Percentiles rank a stretch among this genome's conserved stretches.
phyloP scores from a whole-genome alignment of 2,888 invertebrate genomes.

The Euphydryas editha region DNA sequence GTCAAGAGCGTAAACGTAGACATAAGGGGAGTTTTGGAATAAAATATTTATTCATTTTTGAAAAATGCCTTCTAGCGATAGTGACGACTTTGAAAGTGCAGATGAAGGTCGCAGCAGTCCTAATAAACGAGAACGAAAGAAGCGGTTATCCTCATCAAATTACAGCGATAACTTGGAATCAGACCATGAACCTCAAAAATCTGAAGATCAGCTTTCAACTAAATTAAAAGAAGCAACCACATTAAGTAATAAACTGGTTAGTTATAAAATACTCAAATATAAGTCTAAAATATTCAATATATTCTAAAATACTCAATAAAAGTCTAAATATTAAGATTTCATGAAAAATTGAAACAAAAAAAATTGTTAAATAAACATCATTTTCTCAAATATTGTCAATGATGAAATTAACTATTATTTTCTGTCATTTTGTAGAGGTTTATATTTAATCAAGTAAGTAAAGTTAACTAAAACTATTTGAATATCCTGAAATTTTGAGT shows the following conservation, averaged over 20 bases:
- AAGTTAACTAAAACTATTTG: too few species aligned
- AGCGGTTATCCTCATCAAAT: constrained; percentile 70
- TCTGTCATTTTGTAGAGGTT: too few species aligned
- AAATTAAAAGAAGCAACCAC: constrained; percentile 23
- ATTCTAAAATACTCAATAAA: too few species aligned
- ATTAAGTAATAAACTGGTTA: constrained; percentile 18
- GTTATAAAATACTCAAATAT: neutral
- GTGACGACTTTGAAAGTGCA: constrained; percentile 90
- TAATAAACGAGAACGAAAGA: constrained; percentile 66
- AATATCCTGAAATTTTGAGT: too few species aligned
- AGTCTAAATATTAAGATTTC: too few species aligned
- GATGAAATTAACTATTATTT: too few species aligned
- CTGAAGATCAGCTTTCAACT: constrained; percentile 21
- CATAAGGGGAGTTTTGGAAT: constrained; percentile 9
- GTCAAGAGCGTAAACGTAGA: constrained; percentile 42
- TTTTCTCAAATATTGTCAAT: too few species aligned
- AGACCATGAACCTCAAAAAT: constrained; percentile 51
- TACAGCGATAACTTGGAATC: constrained; percentile 69
- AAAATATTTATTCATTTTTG: constrained; percentile 7
- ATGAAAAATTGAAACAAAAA: too few species aligned
- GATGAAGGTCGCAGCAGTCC: constrained; percentile 84
- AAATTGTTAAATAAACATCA: too few species aligned
- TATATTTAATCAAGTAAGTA: too few species aligned
- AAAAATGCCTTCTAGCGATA: constrained; percentile 88
- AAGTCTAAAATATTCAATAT: too few species aligned